Base-by-base conservation (phyloP, 2,113 vertebrate species). In the Ia io region DNA sequence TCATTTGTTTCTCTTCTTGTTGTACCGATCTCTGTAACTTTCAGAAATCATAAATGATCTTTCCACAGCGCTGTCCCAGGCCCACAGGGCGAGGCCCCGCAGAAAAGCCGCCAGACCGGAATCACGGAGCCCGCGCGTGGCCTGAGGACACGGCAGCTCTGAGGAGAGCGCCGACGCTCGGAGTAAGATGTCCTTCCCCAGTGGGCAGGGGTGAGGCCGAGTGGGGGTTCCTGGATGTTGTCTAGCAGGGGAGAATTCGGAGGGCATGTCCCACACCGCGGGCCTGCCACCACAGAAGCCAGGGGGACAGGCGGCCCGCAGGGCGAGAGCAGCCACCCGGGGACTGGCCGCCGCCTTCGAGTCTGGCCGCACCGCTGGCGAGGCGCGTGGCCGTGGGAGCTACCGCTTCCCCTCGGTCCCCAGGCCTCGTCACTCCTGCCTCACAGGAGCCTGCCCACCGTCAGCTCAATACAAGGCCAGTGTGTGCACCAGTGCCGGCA, bases 71-170 rank as follows among this genome's bases (percentile, higher is more conserved):
- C 5, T 28, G 22, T 95, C 93, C 37, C 53, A 67, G 95, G 35
- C 63, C 94, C 59, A 80, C 22, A 0, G 77, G 67, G 49, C n/a
- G 90, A 40, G 70, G 70, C 61, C 9, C 79, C 63, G 20, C 35
- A 74, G 90, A 23, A 85, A 96, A 86, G 88, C 37, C 47, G 49
- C 3, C 47, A 65, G 92, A 88, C 25, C 88, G 93, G 90, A 94
- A 92, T 86, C 61, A 63, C 90, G 1, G 32, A 49, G 82, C 92
- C 69, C 25, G 65, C 5, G 3, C 35, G 85, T 74, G 80, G 40
- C 4, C 9, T 42, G 5, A 0, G 22, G 18, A 83, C 44, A 20
- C 47, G 79, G 61, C 44, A 13, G 71, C 44, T 69, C 70, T 61
- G n/a, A 67, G 77, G 51, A 77, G 30, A 47, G 67, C 56, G 6